Evolutionary conservation across 2,888 invertebrate genomes (phyloP), one percentile per base, ranked within the genome.

Genomic region (Lasioglossum calceatum): DNA sequence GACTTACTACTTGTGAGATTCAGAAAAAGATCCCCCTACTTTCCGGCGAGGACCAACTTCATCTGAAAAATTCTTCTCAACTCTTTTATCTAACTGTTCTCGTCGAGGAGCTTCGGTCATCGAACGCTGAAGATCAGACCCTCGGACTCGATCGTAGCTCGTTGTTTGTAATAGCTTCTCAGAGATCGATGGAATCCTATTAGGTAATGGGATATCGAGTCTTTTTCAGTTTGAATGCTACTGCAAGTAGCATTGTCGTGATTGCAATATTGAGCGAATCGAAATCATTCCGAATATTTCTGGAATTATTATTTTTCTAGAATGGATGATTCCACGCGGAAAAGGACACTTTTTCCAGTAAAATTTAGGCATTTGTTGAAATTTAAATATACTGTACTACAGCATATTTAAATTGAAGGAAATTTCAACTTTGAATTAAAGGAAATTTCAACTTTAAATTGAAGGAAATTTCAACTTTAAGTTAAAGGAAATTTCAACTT

Each of bases 11-110:
- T 81, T 32, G 47, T 19, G 42, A 86, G 84, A 78, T 80, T 79
- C 81, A 72, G 78, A 83, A 64, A 74, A 78, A 77, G 72, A 85
- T 89, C 80, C 77, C 79, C 78, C 50, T 58, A 67, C 79, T 77
- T 61, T 36, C 39, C 82, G 47, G 42, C 4, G 70, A 80, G 70
- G 47, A 81, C n/a, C 67, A 39, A 79, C 72, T 39, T 39, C 23
- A 77, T 23, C 76, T 67, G 54, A 81, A 79, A 71, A 70, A 81
- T 81, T 61, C 50, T 32, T 16, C 71, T n/a, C 32, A 54, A 44
- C 36, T 47, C 23, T 42, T 36, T 61, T 36, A 32, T 16, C 47
- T 14, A 16, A 50, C 61, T 36, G 5, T 16, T 27, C 36, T 27
- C 47, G 7, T 75, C 47, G 44, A 47, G 3, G 61, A 44, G 50